Conservation (phyloP, 2,888 invertebrate genomes). For the Sesia apiformis region DNA sequence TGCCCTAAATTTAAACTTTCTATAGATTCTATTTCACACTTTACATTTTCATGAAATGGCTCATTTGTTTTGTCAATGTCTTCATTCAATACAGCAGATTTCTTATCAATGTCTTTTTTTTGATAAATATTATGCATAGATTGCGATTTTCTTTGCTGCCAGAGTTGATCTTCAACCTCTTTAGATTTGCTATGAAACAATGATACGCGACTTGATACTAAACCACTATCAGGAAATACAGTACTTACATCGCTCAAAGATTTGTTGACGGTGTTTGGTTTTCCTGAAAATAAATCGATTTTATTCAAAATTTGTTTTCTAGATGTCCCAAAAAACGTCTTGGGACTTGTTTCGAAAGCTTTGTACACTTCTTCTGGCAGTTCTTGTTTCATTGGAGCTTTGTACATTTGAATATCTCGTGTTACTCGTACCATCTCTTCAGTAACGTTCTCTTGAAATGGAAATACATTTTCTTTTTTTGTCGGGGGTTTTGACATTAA, state of each 20-base stretch:
- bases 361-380: slow-evolving; percentile 62
- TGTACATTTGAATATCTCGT: not conserved
- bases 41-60: not conserved
- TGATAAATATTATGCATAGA: slow-evolving; percentile 45
- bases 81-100: not conserved
- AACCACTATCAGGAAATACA: slow-evolving; percentile 47
- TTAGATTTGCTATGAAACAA: slow-evolving; percentile 53
- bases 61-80: slow-evolving; percentile 1
- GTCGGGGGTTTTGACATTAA: slow-evolving; percentile 16
- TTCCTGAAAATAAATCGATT: slow-evolving; percentile 58
- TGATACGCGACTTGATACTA: slow-evolving; percentile 66
- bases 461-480: slow-evolving; percentile 6
- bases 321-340: slow-evolving; percentile 64
- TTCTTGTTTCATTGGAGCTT: slow-evolving; percentile 42
- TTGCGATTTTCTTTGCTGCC: slow-evolving; percentile 36
- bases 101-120: slow-evolving; percentile 19
- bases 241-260: slow-evolving; percentile 21
- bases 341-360: slow-evolving; percentile 68
- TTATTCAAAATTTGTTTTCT: slow-evolving; percentile 61
- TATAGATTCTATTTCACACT: not conserved
- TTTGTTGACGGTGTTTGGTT: slow-evolving; percentile 32
- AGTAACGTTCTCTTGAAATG: slow-evolving; percentile 6
- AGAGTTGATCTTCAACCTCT: slow-evolving; percentile 42
- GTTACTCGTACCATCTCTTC: slow-evolving; percentile 8
- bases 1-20: not conserved